Evolutionary conservation across 2,797 vertebrate species (phyloP), one percentile per base, ranked within the genome.

Genomic region (Macropus fuliginosus): DNA sequence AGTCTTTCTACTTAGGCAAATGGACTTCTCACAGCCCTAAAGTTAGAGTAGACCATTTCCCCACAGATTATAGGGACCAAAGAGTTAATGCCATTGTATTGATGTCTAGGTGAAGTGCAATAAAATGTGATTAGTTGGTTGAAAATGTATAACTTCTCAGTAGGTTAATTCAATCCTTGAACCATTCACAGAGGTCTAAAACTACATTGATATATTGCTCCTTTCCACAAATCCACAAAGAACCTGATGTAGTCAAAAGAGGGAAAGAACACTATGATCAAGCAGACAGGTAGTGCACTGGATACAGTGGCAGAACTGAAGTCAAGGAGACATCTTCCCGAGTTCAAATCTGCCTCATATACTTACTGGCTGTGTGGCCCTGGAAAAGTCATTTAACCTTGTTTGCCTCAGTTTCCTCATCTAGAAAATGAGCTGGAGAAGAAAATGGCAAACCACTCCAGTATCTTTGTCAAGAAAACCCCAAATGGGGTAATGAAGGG

Each of bases 21-120:
- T 94, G 62, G 34, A 59, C 55, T 94, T 91, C 24, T 81, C 55
- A 1, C 66, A 93, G 94, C 55, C 90, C 66, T 92, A 95, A 95
- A 96, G 93, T 96, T 94, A 95, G 56, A 29, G 56, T 28, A 29
- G 97, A 94, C 66, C 50, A 29, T 96, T 97, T 93, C 90, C 57
- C 91, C 12, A 0, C 31, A 92, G 95, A 98, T 98, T 98, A 97
- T 98, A 95, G 97, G 98, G 98, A 98, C 98, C 13, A 98, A 98
- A 97, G 92, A 94, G 92, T 97, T 98, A 98, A 98, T 98, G 98
- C 97, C 96, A 98, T 98, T 98, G 96, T 97, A 94, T 94, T 98
- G 94, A 97, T 97, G 95, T 98, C 97, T 97, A 56, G 90, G 46
- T 2, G 87, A 55, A 95, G 59, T 97, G 94, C 97, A 97, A 93